These are phyloP conservation scores for Bolinopsis microptera DNA, from an alignment of 37 sponge, comb jelly and placozoan genomes.

Conservation along the genomic window DNA sequence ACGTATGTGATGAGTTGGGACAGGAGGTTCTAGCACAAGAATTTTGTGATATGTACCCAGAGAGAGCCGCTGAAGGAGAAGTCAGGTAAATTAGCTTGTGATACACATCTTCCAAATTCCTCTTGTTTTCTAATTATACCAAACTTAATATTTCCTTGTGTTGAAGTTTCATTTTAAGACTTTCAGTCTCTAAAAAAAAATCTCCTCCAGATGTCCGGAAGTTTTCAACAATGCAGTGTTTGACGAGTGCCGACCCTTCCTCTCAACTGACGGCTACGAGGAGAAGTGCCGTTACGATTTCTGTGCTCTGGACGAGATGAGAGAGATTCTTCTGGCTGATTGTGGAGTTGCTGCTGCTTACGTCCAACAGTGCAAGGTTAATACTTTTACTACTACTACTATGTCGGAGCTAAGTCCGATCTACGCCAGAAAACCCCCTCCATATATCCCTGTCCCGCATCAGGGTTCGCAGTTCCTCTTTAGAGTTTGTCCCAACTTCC, in stretches of 20 bases:
- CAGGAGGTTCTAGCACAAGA: not conserved
- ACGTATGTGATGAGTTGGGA: not conserved
- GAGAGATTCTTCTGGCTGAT: slow-evolving; percentile 28
- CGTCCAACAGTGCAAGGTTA: slow-evolving; percentile 26
- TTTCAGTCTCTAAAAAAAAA: too few species aligned
- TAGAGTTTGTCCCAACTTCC: too few species aligned
- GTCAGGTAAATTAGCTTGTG: slow-evolving; percentile 10
- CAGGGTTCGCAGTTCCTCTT: too few species aligned
- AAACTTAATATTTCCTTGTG: too few species aligned
- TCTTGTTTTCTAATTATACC: too few species aligned
- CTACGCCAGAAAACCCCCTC: too few species aligned
- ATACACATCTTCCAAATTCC: too few species aligned
- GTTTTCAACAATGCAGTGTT: not conserved
- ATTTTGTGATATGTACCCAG: slow-evolving; percentile 32
- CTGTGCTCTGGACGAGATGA: slow-evolving; percentile 37
- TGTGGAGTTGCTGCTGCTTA: slow-evolving; percentile 45
- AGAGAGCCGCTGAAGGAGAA: slow-evolving; percentile 17
- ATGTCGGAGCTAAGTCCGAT: too few species aligned
- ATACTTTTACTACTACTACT: too few species aligned
- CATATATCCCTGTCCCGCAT: too few species aligned
- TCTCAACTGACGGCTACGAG: not conserved
- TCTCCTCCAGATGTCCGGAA: slow-evolving; percentile 2
- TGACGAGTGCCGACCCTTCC: slow-evolving; percentile 4
- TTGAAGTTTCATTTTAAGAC: too few species aligned
- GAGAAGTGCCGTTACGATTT: slow-evolving; percentile 1